These are phyloP conservation scores for Labeo rohita DNA, from an alignment of 2,113 vertebrate genomes.

Conservation along the genomic window DNA sequence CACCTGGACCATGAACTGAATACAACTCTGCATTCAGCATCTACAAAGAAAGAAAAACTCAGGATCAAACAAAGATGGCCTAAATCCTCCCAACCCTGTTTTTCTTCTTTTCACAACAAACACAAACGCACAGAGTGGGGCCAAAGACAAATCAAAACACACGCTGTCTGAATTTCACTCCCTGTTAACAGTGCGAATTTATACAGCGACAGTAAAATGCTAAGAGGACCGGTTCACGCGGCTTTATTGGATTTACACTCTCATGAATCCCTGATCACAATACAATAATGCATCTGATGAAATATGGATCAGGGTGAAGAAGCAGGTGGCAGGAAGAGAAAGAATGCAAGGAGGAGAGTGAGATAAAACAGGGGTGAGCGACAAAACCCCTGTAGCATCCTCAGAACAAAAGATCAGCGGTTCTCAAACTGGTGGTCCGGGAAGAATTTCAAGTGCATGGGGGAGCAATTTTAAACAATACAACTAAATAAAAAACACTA, in stretches of 20 bases:
- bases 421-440: background rate
- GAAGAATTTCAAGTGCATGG: conserved; percentile 3
- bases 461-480: background rate
- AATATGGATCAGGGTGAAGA: conserved; percentile 48
- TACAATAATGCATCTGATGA: conserved; percentile 57
- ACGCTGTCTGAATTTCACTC: background rate
- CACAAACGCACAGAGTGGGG: background rate
- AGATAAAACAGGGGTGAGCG: background rate
- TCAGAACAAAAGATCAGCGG: background rate
- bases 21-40: background rate
- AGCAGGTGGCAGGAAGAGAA: conserved; percentile 23
- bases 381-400: background rate
- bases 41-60: conserved; percentile 5
- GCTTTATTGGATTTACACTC: conserved; percentile 51
- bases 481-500: background rate
- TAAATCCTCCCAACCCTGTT: background rate
- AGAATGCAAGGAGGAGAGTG: background rate
- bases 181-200: background rate
- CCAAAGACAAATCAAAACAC: background rate
- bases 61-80: background rate
- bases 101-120: background rate
- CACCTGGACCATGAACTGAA: background rate
- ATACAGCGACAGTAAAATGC: conserved; percentile 29
- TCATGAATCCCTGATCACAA: conserved; percentile 62
- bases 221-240: conserved; percentile 33